phyloP scores from a whole-genome alignment of 2,797 vertebrate genomes.

The Anolis apletophallus region DNA sequence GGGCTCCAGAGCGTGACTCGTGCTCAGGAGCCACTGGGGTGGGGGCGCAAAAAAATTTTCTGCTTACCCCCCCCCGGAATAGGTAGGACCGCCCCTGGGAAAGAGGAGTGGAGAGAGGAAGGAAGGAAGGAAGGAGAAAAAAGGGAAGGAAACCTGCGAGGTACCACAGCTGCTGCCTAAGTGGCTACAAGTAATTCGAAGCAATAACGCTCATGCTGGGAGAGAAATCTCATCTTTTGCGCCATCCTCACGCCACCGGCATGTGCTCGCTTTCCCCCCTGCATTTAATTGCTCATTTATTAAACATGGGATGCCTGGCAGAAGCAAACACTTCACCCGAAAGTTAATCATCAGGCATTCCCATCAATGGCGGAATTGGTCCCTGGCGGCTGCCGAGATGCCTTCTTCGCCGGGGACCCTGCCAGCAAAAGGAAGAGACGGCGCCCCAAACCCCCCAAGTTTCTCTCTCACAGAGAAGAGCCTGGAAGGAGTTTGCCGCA shows the following conservation, averaged over 20 bases:
- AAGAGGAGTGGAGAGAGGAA: not conserved
- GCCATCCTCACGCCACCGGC: conserved; percentile 29
- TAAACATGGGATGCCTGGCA: conserved; percentile 42
- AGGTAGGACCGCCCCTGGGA: too few relatives aligned
- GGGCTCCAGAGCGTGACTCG: too few relatives aligned
- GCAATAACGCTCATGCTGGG: conserved; percentile 14
- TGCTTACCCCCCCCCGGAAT: too few relatives aligned
- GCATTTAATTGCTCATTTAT: conserved; percentile 43
- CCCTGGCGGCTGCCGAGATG: not conserved
- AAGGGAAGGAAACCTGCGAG: not conserved
- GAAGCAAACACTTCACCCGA: not conserved
- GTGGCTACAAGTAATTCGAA: conserved; percentile 50
- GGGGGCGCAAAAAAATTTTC: too few relatives aligned
- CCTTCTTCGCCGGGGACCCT: not conserved
- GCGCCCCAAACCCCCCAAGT: rapidly evolving
- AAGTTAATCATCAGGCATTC: conserved; percentile 33
- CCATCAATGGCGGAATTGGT: not conserved
- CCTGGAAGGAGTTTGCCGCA: not conserved
- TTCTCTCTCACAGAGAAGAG: not conserved
- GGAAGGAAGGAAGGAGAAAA: not conserved
- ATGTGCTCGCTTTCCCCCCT: conserved; percentile 14
- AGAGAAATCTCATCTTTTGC: conserved; percentile 44
- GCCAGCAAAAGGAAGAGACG: not conserved
- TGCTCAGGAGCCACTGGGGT: too few relatives aligned
- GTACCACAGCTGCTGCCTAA: not conserved